These are phyloP conservation scores for Embiotoca jacksoni DNA, from an alignment of 2,113 vertebrate species.

Conservation along the genomic window DNA sequence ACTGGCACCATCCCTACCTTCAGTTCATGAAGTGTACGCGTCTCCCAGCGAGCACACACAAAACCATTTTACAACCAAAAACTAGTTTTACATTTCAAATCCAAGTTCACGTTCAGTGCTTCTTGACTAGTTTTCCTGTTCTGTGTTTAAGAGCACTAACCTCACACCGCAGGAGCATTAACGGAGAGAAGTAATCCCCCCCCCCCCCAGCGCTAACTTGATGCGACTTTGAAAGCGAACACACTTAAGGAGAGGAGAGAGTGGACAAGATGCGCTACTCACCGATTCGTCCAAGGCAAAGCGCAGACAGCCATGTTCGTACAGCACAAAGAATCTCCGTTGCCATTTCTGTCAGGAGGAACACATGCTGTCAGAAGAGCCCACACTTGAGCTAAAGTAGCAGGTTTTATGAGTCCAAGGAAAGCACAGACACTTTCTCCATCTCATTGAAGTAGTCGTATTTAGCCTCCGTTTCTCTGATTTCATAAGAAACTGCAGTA, in stretches of 20 bases:
- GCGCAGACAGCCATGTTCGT: constrained; percentile 88
- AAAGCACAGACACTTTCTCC: neutral
- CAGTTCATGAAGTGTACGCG: neutral
- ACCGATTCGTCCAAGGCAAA: constrained; percentile 88
- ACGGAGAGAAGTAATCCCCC: neutral
- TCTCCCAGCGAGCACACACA: no score
- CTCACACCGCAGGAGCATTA: neutral
- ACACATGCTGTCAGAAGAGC: neutral
- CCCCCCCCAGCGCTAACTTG: neutral
- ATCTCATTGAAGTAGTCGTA: neutral
- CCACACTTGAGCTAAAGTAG: no score
- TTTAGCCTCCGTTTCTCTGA: neutral
- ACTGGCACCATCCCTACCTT: neutral
- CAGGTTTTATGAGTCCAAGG: no score
- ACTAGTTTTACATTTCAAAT: no score
- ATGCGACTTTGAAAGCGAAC: neutral
- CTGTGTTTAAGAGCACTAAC: neutral
- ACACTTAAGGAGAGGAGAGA: neutral
- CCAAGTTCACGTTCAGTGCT: no score
- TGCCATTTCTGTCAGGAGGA: constrained; percentile 86
- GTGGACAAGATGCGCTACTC: constrained; percentile 48
- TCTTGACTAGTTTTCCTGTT: no score
- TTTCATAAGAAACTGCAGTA: neutral
- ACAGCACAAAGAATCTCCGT: constrained; percentile 87
- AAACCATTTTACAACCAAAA: no score